Percentiles rank a stretch among this genome's conserved stretches.
Conservation (phyloP, 2,113 vertebrate species). For the Lophius piscatorius region DNA sequence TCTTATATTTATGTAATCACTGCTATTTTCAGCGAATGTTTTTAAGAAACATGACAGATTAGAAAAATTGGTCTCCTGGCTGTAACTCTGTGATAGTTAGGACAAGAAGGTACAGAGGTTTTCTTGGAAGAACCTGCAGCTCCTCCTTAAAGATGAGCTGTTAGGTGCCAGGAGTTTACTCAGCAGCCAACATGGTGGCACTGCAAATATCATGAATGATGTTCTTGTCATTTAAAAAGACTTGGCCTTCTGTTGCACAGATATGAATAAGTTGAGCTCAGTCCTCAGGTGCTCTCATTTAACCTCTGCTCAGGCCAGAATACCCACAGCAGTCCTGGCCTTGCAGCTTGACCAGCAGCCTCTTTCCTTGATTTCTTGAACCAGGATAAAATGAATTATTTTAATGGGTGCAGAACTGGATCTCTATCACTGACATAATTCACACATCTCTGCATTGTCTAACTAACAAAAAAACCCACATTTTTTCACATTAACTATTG, state of each 20-base stretch:
- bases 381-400: too few relatives aligned
- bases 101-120: slow-evolving; percentile 32
- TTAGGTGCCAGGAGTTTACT: slow-evolving; percentile 50
- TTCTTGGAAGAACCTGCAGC: slow-evolving; percentile 24
- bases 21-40: background rate
- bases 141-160: slow-evolving; percentile 38
- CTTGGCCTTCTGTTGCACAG: slow-evolving; percentile 45
- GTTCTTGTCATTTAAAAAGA: slow-evolving; percentile 54
- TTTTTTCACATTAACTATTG: too few relatives aligned
- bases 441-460: too few relatives aligned
- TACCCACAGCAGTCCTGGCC: slow-evolving; percentile 11
- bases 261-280: slow-evolving; percentile 56
- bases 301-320: slow-evolving; percentile 17
- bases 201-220: slow-evolving; percentile 64
- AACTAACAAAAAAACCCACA: too few relatives aligned
- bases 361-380: background rate
- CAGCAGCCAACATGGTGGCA: slow-evolving; percentile 44
- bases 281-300: slow-evolving; percentile 29
- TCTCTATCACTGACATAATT: background rate
- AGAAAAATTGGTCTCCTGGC: background rate
- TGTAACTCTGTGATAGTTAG: slow-evolving; percentile 11
- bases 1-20: background rate
- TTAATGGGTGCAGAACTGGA: background rate
- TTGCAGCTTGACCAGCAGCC: background rate
- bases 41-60: background rate